Conservation (phyloP, 1,140 invertebrate species). For the Listronotus bonariensis region DNA sequence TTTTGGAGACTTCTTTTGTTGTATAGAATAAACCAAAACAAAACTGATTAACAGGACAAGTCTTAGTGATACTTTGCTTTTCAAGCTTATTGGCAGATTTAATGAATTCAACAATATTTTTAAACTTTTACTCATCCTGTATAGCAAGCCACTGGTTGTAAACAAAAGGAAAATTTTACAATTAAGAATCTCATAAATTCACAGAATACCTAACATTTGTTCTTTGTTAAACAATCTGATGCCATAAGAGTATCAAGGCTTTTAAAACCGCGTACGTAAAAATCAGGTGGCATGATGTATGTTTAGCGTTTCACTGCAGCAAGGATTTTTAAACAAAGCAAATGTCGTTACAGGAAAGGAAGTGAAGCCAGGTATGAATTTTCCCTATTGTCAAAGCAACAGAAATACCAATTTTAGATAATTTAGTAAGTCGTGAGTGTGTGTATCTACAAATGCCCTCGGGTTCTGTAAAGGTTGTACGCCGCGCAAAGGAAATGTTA, state of each 20-base stretch:
- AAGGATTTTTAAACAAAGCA: conserved; percentile 16
- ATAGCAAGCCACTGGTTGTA: too few species aligned
- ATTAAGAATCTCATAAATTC: too few species aligned
- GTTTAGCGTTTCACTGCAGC: conserved; percentile 8
- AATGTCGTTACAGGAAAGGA: conserved; percentile 16
- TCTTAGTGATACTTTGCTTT: too few species aligned
- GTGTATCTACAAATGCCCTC: conserved; percentile 35
- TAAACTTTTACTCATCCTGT: too few species aligned
- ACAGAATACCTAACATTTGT: neutral
- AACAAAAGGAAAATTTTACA: too few species aligned
- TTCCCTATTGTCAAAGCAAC: conserved; percentile 20
- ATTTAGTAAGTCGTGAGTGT: conserved; percentile 31
- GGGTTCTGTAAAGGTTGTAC: conserved; percentile 46
- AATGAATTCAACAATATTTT: too few species aligned
- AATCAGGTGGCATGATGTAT: conserved; percentile 11
- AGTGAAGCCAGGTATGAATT: conserved; percentile 28
- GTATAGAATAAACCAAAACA: too few species aligned
- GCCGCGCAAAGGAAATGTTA: conserved; percentile 47
- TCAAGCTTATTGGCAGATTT: too few species aligned
- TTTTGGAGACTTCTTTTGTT: too few species aligned
- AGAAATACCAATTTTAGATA: conserved; percentile 38
- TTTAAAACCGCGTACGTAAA: conserved; percentile 7
- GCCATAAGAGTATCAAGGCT: conserved; percentile 8
- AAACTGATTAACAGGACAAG: too few species aligned
- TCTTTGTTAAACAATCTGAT: conserved; percentile 5